Base-by-base conservation (phyloP, 2,113 vertebrate genomes). In the Cryptomyrus ogoouensis region DNA sequence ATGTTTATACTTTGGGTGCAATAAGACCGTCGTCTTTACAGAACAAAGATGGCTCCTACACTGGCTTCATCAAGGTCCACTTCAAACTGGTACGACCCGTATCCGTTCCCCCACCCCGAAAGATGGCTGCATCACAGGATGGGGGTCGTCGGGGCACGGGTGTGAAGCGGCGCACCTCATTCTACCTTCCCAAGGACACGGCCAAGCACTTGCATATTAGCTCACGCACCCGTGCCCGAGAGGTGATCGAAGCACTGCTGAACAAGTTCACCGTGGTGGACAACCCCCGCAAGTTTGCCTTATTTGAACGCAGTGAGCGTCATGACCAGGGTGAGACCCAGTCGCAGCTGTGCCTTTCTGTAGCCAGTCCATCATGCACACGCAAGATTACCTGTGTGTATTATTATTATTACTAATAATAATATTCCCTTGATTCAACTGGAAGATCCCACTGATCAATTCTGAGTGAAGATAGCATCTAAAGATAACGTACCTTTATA, bases 61-160 rank as follows among this genome's bases (percentile, higher is more conserved):
- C 98, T 0, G 98, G 98, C 56, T 99, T 99, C 94, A 99, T 99
- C 92, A 99, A 98, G 93, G 98, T 99, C 90, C 98, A 98, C 89
- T 96, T 99, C 91, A 98, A 98, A 93, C 93, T 99, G 88, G 93
- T 96, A 2, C 97, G 98, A 0, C 98, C 98, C 0, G 96, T 99
- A 88, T 98, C 98, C 0, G 96, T 99, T 52, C 97, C 97, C 83
- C 95, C 96, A 39, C 94, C 95, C 91, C 97, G 95, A 92, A 96
- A 96, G 88, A 93, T 92, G 1, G 91, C 95, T 17, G 90, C 94
- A 1, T 89, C 94, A 44, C 95, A 96, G 83, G 93, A 94, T 0
- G 93, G 91, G 1, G 94, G 93, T 0, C 94, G 95, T 39, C 94
- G 92, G 70, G 92, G 92, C 46, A n/a, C 91, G 8, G 93, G 62